phyloP scores from a whole-genome alignment of 2,888 invertebrate genomes.

The Baronia brevicornis region DNA sequence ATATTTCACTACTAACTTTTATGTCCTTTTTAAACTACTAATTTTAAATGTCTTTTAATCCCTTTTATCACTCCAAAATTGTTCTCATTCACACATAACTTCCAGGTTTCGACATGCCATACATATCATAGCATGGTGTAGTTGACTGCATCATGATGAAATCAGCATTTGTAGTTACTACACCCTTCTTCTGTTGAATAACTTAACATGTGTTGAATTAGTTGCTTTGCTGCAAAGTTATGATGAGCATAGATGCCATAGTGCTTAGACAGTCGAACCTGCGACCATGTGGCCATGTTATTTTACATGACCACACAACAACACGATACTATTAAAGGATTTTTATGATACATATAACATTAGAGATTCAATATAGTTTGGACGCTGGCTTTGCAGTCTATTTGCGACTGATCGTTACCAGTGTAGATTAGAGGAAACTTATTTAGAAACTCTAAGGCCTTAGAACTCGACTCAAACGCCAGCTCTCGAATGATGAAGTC shows the following conservation, averaged over 20 bases:
- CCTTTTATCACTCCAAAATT: conserved; percentile 23
- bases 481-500: conserved; percentile 90
- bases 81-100: conserved; percentile 22
- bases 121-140: conserved; percentile 9
- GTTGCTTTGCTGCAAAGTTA: conserved; percentile 48
- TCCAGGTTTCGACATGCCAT: conserved; percentile 14
- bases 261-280: conserved; percentile 36
- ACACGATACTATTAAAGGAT: conserved; percentile 49
- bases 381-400: conserved; percentile 94
- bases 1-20: no score
- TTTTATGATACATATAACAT: conserved; percentile 61
- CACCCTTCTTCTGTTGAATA: conserved; percentile 35
- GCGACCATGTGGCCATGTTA: conserved; percentile 33
- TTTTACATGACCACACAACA: conserved; percentile 67
- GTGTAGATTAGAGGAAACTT: conserved; percentile 85
- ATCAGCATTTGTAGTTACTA: conserved; percentile 19
- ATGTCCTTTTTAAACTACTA: conserved; percentile 14
- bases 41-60: conserved; percentile 17
- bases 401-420: conserved; percentile 80
- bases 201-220: conserved; percentile 31
- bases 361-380: conserved; percentile 74
- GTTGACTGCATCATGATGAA: conserved; percentile 13
- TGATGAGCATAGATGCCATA: conserved; percentile 36
- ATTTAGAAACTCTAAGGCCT: conserved; percentile 91
- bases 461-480: conserved; percentile 89